Evolutionary conservation across 2,797 vertebrate species (phyloP).

Genomic region (Morelia viridis): DNA sequence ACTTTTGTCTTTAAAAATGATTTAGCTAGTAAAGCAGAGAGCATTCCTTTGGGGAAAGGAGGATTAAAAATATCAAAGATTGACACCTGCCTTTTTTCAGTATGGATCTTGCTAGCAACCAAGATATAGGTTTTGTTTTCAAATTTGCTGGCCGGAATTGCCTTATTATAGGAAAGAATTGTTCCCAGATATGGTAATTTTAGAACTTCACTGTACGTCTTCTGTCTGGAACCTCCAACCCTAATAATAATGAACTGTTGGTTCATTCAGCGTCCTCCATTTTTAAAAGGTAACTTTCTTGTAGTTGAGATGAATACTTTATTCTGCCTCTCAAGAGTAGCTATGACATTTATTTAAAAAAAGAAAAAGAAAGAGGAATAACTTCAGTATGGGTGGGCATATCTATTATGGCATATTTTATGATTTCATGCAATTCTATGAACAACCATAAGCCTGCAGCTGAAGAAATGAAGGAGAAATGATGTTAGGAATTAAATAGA

Average conservation of each 20-base stretch:
- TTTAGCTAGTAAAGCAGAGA: neutral
- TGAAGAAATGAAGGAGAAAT: too few species aligned
- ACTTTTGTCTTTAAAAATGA: neutral
- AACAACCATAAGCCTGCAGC: too few species aligned
- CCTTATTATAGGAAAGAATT: neutral
- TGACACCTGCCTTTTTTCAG: neutral
- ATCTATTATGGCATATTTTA: too few species aligned
- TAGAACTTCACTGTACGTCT: neutral
- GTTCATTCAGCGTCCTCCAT: constrained; percentile 38
- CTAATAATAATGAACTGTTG: constrained; percentile 19
- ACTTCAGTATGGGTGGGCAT: neutral
- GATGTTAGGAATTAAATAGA: too few species aligned
- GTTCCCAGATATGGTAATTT: neutral
- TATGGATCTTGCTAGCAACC: neutral
- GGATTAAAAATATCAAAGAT: neutral
- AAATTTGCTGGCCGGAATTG: neutral
- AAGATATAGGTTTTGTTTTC: neutral
- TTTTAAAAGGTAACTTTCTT: constrained; percentile 39
- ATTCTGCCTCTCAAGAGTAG: constrained; percentile 29
- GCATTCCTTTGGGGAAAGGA: neutral
- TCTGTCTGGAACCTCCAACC: neutral
- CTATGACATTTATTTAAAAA: rapidly evolving
- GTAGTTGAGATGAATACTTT: constrained; percentile 1
- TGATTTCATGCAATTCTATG: too few species aligned
- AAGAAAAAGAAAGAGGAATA: neutral